phyloP scores from a whole-genome alignment of 2,797 vertebrate genomes.

The Prionace glauca region DNA sequence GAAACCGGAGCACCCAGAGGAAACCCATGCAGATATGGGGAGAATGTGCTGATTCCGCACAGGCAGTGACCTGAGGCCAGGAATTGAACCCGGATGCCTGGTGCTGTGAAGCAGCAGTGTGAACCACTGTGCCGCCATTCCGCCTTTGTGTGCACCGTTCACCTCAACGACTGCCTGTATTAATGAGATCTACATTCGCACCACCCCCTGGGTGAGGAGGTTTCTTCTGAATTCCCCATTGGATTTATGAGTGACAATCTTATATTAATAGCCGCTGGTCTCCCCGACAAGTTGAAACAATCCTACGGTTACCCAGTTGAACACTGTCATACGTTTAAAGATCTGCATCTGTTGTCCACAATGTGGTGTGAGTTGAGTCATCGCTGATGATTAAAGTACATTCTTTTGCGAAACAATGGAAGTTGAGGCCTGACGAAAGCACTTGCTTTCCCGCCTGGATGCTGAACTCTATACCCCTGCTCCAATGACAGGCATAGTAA shows the following conservation, averaged over 20 bases:
- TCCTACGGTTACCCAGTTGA: background rate
- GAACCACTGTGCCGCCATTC: no score
- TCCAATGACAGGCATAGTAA: background rate
- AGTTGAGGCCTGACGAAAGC: background rate
- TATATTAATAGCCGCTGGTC: background rate
- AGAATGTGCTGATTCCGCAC: no score
- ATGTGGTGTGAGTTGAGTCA: background rate
- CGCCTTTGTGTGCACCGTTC: no score
- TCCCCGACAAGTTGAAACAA: background rate
- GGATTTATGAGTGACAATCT: background rate
- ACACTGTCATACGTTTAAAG: background rate
- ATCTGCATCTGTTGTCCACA: background rate
- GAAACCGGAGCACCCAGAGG: no score
- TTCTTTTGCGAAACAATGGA: background rate
- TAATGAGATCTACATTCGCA: background rate
- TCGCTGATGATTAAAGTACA: background rate
- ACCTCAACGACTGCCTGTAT: no score
- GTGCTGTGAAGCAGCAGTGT: no score
- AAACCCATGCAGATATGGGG: no score
- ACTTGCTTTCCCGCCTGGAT: background rate
- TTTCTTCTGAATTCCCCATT: background rate
- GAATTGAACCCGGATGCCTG: no score
- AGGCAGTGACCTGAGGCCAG: no score
- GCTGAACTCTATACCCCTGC: conserved; percentile 16
- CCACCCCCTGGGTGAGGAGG: background rate